Evolutionary conservation across 2,797 vertebrate species (phyloP), one percentile per base, ranked within the genome.

Genomic region (Xenopus petersii): DNA sequence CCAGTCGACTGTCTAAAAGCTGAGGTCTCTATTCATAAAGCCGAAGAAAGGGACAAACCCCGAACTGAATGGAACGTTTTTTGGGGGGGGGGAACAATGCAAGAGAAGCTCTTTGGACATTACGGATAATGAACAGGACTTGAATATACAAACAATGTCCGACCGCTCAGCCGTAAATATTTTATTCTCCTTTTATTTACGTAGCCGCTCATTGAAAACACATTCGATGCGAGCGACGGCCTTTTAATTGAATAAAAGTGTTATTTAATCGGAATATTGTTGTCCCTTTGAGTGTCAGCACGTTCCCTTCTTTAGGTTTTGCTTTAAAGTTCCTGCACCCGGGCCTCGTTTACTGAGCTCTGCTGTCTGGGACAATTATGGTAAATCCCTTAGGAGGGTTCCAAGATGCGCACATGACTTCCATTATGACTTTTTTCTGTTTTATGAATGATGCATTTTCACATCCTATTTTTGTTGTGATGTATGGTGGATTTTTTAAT

Each of bases 371-470:
- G 67, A 49, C 48, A 65, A 75, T 75, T 70, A 42, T 71, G 62
- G 61, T 76, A 76, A 61, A 63, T 76, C 69, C 69, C 54, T 16
- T 54, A n/a, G 26, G 56, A 55, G 56, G 21, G 13, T 59, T 69
- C 24, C 62, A 49, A n/a, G 66, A 68, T 36, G 47, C 65, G 66
- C 75, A 71, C 71, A 54, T 76, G 75, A 46, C 71, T 76, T 64
- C 24, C 58, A 71, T 76, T 76, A 42, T 42, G 42, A 65, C 51
- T 61, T 66, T 59, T 61, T 66, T 59, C 49, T 60, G 5, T 60
- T 76, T 76, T 76, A 71, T 76, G 75, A 76, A 71, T 75, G 74
- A 75, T 75, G n/a, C 63, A 55, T 64, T 59, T 4, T 63, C 56
- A 26, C 48, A 61, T 69, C 33, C 47, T 61, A 63, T 61, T 51